A percentile compares a stretch with the other conserved stretches of the same genome.
These are phyloP conservation scores for Lasioglossum malachurum DNA, from an alignment of 2,888 invertebrate genomes.

Conservation along the genomic window DNA sequence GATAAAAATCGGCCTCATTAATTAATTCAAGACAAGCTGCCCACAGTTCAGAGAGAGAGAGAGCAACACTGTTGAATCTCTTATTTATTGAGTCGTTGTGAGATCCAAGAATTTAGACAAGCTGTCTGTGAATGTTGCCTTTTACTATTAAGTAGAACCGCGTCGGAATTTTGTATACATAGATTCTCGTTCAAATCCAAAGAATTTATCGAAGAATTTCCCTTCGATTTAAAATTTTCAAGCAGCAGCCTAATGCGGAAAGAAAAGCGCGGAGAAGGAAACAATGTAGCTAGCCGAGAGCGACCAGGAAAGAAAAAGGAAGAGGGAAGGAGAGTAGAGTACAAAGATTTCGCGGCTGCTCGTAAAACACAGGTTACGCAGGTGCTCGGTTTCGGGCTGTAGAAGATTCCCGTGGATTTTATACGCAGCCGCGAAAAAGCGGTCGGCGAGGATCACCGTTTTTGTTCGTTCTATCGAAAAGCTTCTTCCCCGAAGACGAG, in stretches of 20 bases:
- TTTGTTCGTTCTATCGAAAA: slow-evolving; percentile 54
- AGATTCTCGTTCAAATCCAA: no score
- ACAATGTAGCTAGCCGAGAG: slow-evolving; percentile 53
- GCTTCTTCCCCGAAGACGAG: slow-evolving; percentile 49
- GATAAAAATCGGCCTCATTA: background rate
- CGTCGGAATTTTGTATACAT: no score
- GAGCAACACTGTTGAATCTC: no score
- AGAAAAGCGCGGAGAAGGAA: slow-evolving; percentile 17
- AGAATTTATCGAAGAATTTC: no score
- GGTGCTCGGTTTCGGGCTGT: slow-evolving; percentile 44
- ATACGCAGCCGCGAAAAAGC: slow-evolving; percentile 62
- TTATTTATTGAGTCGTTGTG: no score
- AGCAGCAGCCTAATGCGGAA: background rate
- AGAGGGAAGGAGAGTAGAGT: background rate
- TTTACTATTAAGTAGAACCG: no score
- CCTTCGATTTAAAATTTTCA: no score
- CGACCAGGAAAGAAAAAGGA: slow-evolving; percentile 3
- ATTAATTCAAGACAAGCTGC: no score
- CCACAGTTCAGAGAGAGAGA: no score
- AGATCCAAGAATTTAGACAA: no score
- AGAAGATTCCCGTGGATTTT: slow-evolving; percentile 52
- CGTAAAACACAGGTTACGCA: slow-evolving; percentile 65
- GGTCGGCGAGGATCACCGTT: slow-evolving; percentile 53
- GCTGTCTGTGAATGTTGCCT: no score
- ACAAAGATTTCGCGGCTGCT: slow-evolving; percentile 67